A percentile compares a stretch with the other conserved stretches of the same genome.
Evolutionary conservation across 1,140 invertebrate species (phyloP).

Genomic region (Cotesia glomerata): DNA sequence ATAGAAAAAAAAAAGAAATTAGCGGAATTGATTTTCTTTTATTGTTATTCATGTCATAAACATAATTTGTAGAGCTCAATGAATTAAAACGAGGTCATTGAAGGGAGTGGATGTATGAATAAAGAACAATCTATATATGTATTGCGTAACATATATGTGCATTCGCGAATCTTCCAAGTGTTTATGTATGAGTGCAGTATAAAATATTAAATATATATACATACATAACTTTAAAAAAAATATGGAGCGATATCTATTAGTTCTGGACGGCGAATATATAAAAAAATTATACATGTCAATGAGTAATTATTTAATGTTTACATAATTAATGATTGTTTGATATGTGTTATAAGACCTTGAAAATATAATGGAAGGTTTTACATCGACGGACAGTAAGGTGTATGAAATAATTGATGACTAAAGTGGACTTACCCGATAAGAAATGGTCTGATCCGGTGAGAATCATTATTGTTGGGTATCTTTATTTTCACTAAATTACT

Average conservation of each 20-base stretch:
- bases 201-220: not conserved
- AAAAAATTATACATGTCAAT: not conserved
- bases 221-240: not conserved
- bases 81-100: slow-evolving; percentile 18
- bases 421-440: slow-evolving; percentile 63
- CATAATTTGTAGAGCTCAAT: slow-evolving; percentile 29
- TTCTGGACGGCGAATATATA: not conserved
- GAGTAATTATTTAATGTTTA: not conserved
- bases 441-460: slow-evolving; percentile 63
- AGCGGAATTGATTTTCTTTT: not conserved
- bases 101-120: slow-evolving; percentile 11
- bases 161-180: not conserved
- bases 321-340: not conserved
- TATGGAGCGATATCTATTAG: not conserved
- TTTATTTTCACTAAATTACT: slow-evolving; percentile 28
- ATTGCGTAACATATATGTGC: not conserved
- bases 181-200: not conserved
- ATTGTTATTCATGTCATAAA: not conserved
- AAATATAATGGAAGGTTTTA: not conserved
- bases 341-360: slow-evolving; percentile 4
- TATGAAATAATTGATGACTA: slow-evolving; percentile 8
- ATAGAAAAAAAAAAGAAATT: not conserved
- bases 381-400: not conserved
- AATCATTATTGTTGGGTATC: slow-evolving; percentile 56
- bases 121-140: not conserved